Evolutionary conservation across 2,113 vertebrate genomes (phyloP).

Genomic region (Odocoileus hemionus): DNA sequence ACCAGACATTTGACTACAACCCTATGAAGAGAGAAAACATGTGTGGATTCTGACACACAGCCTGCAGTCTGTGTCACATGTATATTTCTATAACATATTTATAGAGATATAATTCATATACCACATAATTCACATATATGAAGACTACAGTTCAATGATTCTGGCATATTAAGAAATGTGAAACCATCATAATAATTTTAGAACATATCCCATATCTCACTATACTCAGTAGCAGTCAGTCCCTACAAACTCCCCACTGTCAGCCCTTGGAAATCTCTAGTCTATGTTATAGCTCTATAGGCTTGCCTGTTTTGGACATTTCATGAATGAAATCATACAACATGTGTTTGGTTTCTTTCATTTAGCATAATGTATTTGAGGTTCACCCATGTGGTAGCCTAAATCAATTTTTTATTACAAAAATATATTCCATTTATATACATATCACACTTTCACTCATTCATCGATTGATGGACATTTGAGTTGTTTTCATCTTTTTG

Average conservation of each 20-base stretch:
- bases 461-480: background rate
- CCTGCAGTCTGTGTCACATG: background rate
- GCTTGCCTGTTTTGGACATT: background rate
- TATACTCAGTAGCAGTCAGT: background rate
- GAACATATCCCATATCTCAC: background rate
- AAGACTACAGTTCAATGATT: background rate
- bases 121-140: background rate
- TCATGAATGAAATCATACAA: background rate
- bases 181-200: background rate
- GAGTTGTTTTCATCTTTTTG: background rate
- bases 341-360: background rate
- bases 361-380: background rate
- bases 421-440: background rate
- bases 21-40: background rate
- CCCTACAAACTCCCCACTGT: background rate
- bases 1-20: background rate
- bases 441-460: background rate
- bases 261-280: background rate
- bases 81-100: background rate
- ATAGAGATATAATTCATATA: background rate
- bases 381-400: background rate
- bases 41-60: background rate
- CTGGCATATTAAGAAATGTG: background rate
- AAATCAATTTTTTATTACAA: background rate
- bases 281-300: background rate